A percentile compares a stretch with the other conserved stretches of the same genome.
These are phyloP conservation scores for Gambusia holbrooki DNA, from an alignment of 2,113 vertebrate species.

Conservation along the genomic window DNA sequence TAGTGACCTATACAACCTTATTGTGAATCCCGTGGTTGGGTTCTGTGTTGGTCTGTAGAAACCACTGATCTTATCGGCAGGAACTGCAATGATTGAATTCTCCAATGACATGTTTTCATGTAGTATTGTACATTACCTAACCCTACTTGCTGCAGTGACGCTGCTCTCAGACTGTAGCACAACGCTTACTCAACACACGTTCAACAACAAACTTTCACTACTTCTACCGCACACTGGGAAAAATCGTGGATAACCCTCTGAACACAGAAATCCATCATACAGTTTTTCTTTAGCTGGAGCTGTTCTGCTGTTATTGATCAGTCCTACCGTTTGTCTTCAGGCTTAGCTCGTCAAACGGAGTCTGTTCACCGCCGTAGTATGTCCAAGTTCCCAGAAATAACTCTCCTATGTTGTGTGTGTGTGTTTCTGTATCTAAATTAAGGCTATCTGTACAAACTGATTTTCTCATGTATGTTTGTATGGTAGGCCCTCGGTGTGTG, in stretches of 20 bases:
- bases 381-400: slow-evolving; percentile 58
- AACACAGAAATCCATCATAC: background rate
- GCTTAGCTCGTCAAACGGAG: slow-evolving; percentile 19
- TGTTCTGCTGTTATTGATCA: slow-evolving; percentile 14
- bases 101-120: background rate
- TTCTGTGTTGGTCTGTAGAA: background rate
- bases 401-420: slow-evolving; percentile 29
- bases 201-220: background rate
- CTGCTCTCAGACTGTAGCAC: background rate
- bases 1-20: background rate
- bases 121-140: background rate
- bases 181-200: background rate
- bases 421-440: slow-evolving; percentile 38
- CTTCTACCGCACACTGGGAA: background rate
- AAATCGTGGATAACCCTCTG: background rate
- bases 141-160: background rate
- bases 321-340: slow-evolving; percentile 70
- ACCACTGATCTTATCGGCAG: background rate
- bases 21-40: background rate
- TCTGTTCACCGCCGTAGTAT: slow-evolving; percentile 32
- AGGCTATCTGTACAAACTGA: slow-evolving; percentile 17
- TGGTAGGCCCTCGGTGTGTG: background rate
- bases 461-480: slow-evolving; percentile 27
- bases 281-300: background rate
- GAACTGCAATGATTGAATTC: background rate